Conservation (phyloP, 2,888 invertebrate genomes). For the Drosophila crucigera region DNA sequence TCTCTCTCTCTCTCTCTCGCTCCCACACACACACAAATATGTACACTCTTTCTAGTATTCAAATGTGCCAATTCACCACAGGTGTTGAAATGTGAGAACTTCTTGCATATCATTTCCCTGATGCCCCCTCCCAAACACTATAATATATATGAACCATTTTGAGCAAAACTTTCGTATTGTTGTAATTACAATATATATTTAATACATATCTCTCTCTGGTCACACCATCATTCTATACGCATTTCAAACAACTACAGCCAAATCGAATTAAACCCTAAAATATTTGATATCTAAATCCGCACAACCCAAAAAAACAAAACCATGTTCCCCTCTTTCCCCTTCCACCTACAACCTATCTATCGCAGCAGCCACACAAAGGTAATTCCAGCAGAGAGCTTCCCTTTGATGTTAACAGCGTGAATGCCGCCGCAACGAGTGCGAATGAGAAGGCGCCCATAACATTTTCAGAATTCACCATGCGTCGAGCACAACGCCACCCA, state of each 20-base stretch:
- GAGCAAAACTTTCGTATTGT: slow-evolving; percentile 9
- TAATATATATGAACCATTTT: neutral
- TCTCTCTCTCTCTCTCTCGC: neutral
- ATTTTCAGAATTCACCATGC: slow-evolving; percentile 21
- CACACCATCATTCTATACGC: slow-evolving; percentile 39
- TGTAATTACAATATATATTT: slow-evolving; percentile 42
- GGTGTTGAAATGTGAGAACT: slow-evolving; percentile 28
- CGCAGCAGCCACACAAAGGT: slow-evolving; percentile 53
- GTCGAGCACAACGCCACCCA: slow-evolving; percentile 17
- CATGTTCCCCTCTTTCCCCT: slow-evolving; percentile 19
- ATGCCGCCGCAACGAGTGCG: slow-evolving; percentile 45
- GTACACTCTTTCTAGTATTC: slow-evolving; percentile 15
- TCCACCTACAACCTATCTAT: slow-evolving; percentile 50
- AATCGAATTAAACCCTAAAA: slow-evolving; percentile 80
- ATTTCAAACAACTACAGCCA: slow-evolving; percentile 63
- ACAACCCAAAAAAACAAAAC: slow-evolving; percentile 1
- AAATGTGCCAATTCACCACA: slow-evolving; percentile 58
- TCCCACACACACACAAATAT: neutral
- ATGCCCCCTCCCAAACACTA: neutral
- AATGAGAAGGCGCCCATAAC: slow-evolving; percentile 22
- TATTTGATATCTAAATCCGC: slow-evolving; percentile 68
- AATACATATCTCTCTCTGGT: slow-evolving; percentile 56
- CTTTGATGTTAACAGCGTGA: slow-evolving; percentile 52
- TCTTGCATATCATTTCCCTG: slow-evolving; percentile 34
- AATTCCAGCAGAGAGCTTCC: slow-evolving; percentile 71